phyloP scores from a whole-genome alignment of 2,888 invertebrate species.

The Rhyacophila evoluta region DNA sequence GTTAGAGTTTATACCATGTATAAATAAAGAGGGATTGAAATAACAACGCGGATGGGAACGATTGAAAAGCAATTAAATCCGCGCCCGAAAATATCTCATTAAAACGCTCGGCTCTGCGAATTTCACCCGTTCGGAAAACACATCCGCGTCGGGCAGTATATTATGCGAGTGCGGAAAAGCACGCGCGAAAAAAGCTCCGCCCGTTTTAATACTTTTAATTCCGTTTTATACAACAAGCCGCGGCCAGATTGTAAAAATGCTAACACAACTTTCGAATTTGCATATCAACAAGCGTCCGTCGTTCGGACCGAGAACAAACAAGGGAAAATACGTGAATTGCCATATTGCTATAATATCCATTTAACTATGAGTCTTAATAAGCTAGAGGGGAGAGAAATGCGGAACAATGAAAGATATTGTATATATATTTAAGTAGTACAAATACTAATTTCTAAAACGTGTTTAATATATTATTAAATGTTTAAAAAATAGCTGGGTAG shows the following conservation, averaged over 20 bases:
- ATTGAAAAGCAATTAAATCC: slow-evolving; percentile 22
- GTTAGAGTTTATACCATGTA: too few relatives aligned
- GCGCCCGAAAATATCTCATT: background rate
- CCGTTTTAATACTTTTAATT: slow-evolving; percentile 3
- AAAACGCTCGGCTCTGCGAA: background rate
- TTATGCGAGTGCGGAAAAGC: background rate
- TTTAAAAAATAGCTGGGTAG: too few relatives aligned
- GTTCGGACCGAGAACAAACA: background rate
- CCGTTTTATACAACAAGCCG: slow-evolving; percentile 3
- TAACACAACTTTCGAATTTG: slow-evolving; percentile 3
- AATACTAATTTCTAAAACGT: too few relatives aligned
- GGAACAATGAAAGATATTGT: too few relatives aligned
- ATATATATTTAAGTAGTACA: too few relatives aligned
- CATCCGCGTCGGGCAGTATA: background rate
- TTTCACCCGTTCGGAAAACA: slow-evolving; percentile 2
- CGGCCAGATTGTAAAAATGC: slow-evolving; percentile 13
- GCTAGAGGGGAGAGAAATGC: too few relatives aligned
- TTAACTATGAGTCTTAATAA: too few relatives aligned
- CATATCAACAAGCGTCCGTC: background rate
- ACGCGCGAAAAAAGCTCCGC: background rate
- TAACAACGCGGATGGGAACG: background rate
- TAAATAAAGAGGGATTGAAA: background rate
- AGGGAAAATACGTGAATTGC: background rate
- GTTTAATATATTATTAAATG: too few relatives aligned
- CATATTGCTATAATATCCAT: too few relatives aligned